These are phyloP conservation scores for Otus sunia DNA, from an alignment of 2,113 vertebrate genomes.

Conservation along the genomic window DNA sequence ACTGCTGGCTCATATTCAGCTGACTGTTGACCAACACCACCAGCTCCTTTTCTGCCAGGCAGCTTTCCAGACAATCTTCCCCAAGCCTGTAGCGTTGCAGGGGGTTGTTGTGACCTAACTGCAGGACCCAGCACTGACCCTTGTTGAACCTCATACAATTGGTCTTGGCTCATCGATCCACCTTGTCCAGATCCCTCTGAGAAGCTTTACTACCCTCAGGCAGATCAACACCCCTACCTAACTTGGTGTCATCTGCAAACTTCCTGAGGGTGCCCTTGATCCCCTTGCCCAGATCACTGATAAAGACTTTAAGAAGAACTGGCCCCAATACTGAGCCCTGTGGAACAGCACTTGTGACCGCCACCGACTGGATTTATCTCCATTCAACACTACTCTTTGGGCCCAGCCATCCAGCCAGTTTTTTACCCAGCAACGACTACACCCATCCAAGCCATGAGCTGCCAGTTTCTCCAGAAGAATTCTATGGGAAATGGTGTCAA, in stretches of 20 bases:
- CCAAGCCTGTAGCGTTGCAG: not conserved
- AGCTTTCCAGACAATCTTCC: not conserved
- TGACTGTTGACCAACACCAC: accelerated
- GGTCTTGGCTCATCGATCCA: too few species aligned
- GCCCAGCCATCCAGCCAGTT: not conserved
- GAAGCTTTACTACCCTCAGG: too few species aligned
- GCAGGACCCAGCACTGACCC: too few species aligned
- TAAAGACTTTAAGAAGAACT: not conserved
- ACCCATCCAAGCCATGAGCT: not conserved
- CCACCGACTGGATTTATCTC: not conserved
- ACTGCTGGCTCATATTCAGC: not conserved
- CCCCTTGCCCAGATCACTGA: too few species aligned
- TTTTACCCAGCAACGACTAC: not conserved
- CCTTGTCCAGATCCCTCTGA: too few species aligned
- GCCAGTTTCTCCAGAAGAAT: not conserved
- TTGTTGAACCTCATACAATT: too few species aligned
- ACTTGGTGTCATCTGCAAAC: not conserved
- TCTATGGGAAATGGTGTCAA: not conserved
- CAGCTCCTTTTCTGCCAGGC: not conserved
- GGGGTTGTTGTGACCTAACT: too few species aligned
- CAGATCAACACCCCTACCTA: accelerated
- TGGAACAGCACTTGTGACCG: not conserved
- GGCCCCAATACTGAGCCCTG: too few species aligned
- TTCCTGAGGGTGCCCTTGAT: too few species aligned
- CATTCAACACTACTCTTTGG: not conserved